Conservation (phyloP, 2,888 invertebrate species). For the Lissonota sp. region DNA sequence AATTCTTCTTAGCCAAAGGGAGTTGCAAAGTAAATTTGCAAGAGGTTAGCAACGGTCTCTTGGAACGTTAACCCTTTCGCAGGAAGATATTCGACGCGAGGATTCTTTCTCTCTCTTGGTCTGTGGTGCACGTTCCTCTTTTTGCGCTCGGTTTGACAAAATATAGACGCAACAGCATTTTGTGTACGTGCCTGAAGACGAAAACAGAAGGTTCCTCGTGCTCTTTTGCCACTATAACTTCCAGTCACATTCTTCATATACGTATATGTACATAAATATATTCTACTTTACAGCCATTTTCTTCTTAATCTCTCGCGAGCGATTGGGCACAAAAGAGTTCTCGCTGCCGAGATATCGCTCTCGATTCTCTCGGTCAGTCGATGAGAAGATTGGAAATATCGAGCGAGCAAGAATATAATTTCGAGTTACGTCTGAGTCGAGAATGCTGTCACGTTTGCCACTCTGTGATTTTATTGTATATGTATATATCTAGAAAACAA, state of each 20-base stretch:
- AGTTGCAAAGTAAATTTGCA: neutral
- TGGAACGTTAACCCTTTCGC: conserved; percentile 53
- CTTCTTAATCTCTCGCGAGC: conserved; percentile 9
- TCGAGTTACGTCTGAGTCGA: conserved; percentile 22
- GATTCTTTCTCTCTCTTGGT: conserved; percentile 32
- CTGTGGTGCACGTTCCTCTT: conserved; percentile 19
- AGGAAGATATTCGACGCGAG: conserved; percentile 14
- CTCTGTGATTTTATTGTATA: conserved; percentile 31
- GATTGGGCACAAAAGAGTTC: conserved; percentile 3
- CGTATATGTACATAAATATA: neutral
- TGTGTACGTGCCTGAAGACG: conserved; percentile 77
- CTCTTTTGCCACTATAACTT: conserved; percentile 19
- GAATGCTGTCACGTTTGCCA: conserved; percentile 38
- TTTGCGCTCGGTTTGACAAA: conserved; percentile 66
- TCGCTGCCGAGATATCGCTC: conserved; percentile 36
- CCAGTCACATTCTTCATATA: conserved; percentile 1
- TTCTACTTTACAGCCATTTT: conserved; percentile 25
- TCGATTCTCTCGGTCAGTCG: conserved; percentile 18
- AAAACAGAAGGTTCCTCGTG: conserved; percentile 72
- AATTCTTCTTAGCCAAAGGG: neutral
- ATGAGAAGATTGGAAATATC: conserved; percentile 52
- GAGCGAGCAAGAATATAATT: conserved; percentile 40
- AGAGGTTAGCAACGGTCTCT: neutral
- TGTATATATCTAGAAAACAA: conserved; percentile 19
- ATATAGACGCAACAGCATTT: conserved; percentile 78